A percentile compares a stretch with the other conserved stretches of the same genome.
Conservation (phyloP, 2,113 vertebrate genomes). For the Datnioides undecimradiatus region DNA sequence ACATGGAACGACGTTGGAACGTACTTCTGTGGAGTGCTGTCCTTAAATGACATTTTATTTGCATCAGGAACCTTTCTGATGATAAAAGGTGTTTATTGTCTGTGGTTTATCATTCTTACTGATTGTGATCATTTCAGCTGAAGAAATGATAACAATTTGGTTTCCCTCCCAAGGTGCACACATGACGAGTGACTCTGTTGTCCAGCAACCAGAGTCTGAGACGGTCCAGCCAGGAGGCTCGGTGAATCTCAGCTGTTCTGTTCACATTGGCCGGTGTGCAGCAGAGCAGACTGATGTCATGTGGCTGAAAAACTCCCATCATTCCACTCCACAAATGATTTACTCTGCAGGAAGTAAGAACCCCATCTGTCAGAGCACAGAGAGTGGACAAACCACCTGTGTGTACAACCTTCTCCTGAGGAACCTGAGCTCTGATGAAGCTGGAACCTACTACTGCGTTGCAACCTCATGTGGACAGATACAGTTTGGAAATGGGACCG, state of each 20-base stretch:
- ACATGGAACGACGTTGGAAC: constrained; percentile 38
- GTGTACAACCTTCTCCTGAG: constrained; percentile 32
- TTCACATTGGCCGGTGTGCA: constrained; percentile 19
- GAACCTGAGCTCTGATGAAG: constrained; percentile 39
- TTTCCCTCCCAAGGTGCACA: constrained; percentile 6
- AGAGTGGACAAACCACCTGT: constrained; percentile 23
- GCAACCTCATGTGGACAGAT: constrained; percentile 53
- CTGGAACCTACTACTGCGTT: constrained; percentile 56
- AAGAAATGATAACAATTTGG: neutral
- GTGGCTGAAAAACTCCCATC: constrained; percentile 53
- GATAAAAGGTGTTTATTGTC: constrained; percentile 11
- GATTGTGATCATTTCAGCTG: neutral
- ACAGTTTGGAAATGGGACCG: constrained; percentile 36
- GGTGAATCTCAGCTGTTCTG: constrained; percentile 57
- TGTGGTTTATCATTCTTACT: neutral
- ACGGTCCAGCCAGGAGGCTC: constrained; percentile 34
- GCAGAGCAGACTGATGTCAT: constrained; percentile 40
- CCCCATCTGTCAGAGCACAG: constrained; percentile 6
- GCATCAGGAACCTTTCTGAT: constrained; percentile 27
- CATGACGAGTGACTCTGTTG: constrained; percentile 17
- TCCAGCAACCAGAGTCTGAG: constrained; percentile 23
- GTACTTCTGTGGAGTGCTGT: constrained; percentile 55
- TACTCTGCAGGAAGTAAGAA: constrained; percentile 32
- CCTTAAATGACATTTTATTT: constrained; percentile 21
- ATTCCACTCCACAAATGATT: constrained; percentile 32